These are phyloP conservation scores for Drosophila dives DNA, from an alignment of 2,888 invertebrate genomes.

Conservation along the genomic window DNA sequence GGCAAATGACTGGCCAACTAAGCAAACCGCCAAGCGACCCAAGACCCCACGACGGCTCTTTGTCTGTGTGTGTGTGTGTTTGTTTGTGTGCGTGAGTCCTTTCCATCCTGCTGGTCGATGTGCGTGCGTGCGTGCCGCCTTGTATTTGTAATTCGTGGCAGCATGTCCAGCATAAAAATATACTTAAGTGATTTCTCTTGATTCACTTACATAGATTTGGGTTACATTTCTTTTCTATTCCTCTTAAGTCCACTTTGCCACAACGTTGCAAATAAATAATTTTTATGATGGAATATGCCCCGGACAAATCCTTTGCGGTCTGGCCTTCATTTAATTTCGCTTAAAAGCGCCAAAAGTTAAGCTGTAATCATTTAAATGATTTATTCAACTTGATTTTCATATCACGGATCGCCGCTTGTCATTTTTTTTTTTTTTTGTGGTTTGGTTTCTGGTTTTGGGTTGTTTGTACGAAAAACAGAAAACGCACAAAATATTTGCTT, in stretches of 20 bases:
- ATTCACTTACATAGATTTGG: conserved; percentile 81
- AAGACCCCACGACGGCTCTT: conserved; percentile 19
- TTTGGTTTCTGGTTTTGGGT: background rate
- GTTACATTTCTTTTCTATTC: conserved; percentile 75
- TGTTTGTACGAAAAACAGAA: background rate
- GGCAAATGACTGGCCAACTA: conserved; percentile 63
- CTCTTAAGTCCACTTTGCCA: conserved; percentile 36
- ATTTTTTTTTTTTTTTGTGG: conserved; percentile 17
- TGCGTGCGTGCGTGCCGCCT: conserved; percentile 62
- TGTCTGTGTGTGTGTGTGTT: conserved; percentile 34
- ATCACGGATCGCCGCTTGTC: conserved; percentile 68
- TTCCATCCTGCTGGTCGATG: conserved; percentile 18
- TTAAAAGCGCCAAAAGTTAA: conserved; percentile 81
- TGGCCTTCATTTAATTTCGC: conserved; percentile 78
- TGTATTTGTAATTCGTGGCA: conserved; percentile 81
- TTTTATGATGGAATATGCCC: conserved; percentile 70
- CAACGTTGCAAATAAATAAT: conserved; percentile 73
- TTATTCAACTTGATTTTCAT: conserved; percentile 80
- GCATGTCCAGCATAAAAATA: conserved; percentile 81
- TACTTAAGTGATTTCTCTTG: conserved; percentile 81
- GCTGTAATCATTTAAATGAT: conserved; percentile 81
- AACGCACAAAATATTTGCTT: conserved; percentile 23
- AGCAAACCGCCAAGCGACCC: conserved; percentile 65
- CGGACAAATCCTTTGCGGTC: conserved; percentile 17
- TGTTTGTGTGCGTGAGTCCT: conserved; percentile 63